Conservation (phyloP, 2,797 vertebrate species). For the Hephaestus fuliginosus region DNA sequence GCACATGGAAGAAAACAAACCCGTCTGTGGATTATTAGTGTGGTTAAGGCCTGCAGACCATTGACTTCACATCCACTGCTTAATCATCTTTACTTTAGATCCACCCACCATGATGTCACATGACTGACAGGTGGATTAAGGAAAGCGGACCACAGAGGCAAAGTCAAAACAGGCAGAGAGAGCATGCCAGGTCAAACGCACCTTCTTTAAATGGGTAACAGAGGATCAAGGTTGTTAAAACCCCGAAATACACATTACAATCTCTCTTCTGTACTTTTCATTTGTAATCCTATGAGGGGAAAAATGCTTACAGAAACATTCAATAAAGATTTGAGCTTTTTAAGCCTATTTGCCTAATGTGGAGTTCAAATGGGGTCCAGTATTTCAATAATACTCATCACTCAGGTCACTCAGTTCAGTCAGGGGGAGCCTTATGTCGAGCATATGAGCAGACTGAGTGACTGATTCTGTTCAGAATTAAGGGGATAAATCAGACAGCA, state of each 20-base stretch:
- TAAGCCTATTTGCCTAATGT: not conserved
- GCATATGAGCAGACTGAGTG: not conserved
- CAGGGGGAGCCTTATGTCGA: not conserved
- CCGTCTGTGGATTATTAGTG: constrained; percentile 44
- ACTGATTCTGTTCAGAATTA: not conserved
- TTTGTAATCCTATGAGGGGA: not conserved
- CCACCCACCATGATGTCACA: constrained; percentile 42
- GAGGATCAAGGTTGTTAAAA: not conserved
- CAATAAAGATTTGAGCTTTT: not conserved
- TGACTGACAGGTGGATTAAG: constrained; percentile 57
- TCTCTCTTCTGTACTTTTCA: not conserved
- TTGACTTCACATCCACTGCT: constrained; percentile 61
- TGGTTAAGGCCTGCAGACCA: constrained; percentile 34
- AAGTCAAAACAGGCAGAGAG: not conserved
- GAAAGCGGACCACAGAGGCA: constrained; percentile 16
- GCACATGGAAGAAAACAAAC: constrained; percentile 27
- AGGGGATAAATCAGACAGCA: not conserved
- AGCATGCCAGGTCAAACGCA: not conserved
- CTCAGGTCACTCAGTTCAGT: not conserved
- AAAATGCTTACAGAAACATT: not conserved
- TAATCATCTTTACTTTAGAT: constrained; percentile 68
- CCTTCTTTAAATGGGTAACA: not conserved
- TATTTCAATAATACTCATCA: not conserved
- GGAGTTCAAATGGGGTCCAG: not conserved
- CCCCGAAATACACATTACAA: not conserved